These are phyloP conservation scores for Polymixis flavicincta DNA, from an alignment of 2,888 invertebrate species.

Conservation along the genomic window DNA sequence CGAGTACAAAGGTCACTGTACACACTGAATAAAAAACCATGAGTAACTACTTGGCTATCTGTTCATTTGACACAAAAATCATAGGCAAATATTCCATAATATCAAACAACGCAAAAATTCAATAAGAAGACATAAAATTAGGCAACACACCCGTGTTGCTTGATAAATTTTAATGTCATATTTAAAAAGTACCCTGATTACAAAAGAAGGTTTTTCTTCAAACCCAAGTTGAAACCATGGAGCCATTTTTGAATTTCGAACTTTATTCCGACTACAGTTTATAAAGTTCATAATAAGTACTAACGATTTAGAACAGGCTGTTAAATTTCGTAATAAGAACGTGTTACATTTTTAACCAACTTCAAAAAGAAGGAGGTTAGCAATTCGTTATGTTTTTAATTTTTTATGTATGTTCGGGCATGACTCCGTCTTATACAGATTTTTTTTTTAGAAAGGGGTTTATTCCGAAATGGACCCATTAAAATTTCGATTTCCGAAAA, in stretches of 20 bases:
- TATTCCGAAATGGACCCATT: no score
- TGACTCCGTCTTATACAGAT: no score
- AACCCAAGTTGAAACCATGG: background rate
- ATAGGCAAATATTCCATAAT: constrained; percentile 6
- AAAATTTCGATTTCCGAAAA: no score
- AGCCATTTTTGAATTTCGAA: background rate
- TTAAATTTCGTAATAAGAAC: no score
- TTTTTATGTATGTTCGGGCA: no score
- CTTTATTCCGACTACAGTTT: no score
- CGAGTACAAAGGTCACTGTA: background rate
- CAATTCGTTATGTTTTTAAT: no score
- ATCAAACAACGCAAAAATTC: background rate
- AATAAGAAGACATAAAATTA: background rate
- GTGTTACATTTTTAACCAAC: no score
- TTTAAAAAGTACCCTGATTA: background rate
- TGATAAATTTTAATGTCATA: background rate
- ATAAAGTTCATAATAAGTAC: background rate
- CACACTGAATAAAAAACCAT: background rate
- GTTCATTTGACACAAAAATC: background rate
- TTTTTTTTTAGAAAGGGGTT: no score
- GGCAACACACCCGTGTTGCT: constrained; percentile 4
- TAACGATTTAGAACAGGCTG: background rate
- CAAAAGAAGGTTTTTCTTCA: background rate
- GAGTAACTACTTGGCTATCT: background rate
- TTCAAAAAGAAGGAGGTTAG: no score